phyloP scores from a whole-genome alignment of 2,797 vertebrate species.

The Sebastes diaconus region DNA sequence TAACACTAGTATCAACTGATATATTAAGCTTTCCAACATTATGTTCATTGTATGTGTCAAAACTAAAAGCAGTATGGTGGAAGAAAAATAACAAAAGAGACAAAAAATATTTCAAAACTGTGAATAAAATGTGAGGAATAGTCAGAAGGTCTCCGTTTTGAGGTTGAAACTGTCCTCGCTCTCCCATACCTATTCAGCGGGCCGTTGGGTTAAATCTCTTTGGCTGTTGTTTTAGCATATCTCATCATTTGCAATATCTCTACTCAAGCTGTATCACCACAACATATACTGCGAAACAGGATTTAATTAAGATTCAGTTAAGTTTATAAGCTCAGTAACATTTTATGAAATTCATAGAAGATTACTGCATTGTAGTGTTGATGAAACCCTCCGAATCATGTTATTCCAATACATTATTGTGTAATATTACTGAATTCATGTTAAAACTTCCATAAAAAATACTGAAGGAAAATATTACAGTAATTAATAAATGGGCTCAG shows the following conservation, averaged over 20 bases:
- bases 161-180: too few species aligned
- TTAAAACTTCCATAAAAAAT: neutral
- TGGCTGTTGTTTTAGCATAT: slow-evolving; percentile 6
- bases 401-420: neutral
- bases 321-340: neutral
- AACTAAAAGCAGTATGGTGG: too few species aligned
- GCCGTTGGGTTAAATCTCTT: slow-evolving; percentile 20
- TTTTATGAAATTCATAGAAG: slow-evolving; percentile 2
- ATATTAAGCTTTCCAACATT: too few species aligned
- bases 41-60: fast-evolving
- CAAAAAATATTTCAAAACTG: too few species aligned
- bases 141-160: too few species aligned
- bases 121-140: too few species aligned
- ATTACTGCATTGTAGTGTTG: too few species aligned
- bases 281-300: neutral
- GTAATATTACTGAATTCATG: neutral
- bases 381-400: neutral
- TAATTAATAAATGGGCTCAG: slow-evolving; percentile 11
- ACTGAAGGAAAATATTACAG: neutral
- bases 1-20: too few species aligned
- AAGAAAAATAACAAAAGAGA: too few species aligned
- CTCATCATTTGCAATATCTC: neutral
- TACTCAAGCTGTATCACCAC: neutral
- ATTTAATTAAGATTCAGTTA: neutral
- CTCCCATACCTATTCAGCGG: neutral